Base-by-base conservation (phyloP, 1,140 invertebrate genomes). In the Drosophila navojoa region DNA sequence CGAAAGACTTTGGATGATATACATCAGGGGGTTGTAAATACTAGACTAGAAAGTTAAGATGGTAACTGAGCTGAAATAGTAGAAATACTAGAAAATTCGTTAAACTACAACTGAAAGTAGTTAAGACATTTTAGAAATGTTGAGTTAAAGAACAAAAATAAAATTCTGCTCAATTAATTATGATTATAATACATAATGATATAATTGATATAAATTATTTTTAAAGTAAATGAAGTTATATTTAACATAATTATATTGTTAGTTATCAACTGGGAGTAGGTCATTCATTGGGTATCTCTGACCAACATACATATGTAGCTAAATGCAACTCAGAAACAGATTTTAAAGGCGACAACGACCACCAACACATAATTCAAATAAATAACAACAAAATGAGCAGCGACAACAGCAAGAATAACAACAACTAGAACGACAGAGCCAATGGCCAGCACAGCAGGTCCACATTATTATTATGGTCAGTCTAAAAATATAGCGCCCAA, bases 401-500 rank as follows among this genome's bases (percentile, higher is more conserved):
- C 69, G 60, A 70, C 73, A 77, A 89, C 68, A 57, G 32, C 40
- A 42, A 50, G 52, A 54, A 44, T 16, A 68, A 67, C 38, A 32
- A 67, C 52, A 29, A 52, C 40, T 25, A 67, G 55, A 71, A 57
- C 44, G 38, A 52, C 47, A 35, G 53, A 67, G 72, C 68, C 69
- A 69, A 68, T 70, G 60, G 70, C 77, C 55, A 67, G 70, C 62
- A 71, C 67, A 78, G 47, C 76, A 89, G 79, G 70, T 89, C 60
- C 54, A 71, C 79, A 77, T 85, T 85, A 80, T 84, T 86, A 86
- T 84, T 77, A 77, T 89, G 84, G 82, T 82, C 82, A 87, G 84
- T 87, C 84, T 87, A 89, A 69, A 89, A 89, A 87, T 87, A 87
- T 55, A 75, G 84, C 38, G 84, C 79, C 84, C 80, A 87, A 77